Evolutionary conservation across 2,888 invertebrate species (phyloP), one percentile per base, ranked within the genome.

Genomic region (Sminthurinus aureus): DNA sequence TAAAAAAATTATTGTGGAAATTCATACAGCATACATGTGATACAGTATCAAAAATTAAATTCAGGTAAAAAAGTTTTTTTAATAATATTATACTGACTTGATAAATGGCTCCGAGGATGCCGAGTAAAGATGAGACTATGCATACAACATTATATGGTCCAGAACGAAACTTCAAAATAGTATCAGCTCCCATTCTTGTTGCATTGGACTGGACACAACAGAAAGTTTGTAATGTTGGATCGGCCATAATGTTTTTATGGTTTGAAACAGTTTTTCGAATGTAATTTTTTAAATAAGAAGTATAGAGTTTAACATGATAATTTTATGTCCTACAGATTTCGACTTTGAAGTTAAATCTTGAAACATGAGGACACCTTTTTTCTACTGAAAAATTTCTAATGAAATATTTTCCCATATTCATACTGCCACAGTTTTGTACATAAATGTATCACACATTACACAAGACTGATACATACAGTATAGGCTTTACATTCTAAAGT

Each of bases 211-310:
- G 93, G 89, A 94, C 94, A 89, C 96, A 96, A 90, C 94, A 94
- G 90, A 95, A 95, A 18, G 95, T 95, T 92, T 96, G 95, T 89
- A 95, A 94, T 69, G 95, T 95, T 81, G 96, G 95, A 91, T 95
- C 95, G 64, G 95, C 94, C 95, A 95, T 95, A 82, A 22, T 66
- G 12, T 74, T 74, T 74, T 38, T 74, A 12, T 4, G 67, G 58
- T 58, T 15, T 58, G 9, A 13, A 13, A 15, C 9, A 58, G 58
- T 58, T 58, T 58, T 13, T 58, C 58, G 1, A 13, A 15, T 9
- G 13, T 58, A 58, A 18, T 58, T 58, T 58, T 58, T 58, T 9
- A 13, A 15, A 58, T 15, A 2, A 38, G 1, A 2, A 38, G 1
- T 38, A 38, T 38, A 4, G 38, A 38, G 38, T 6, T 38, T 38